Evolutionary conservation across 2,888 invertebrate species (phyloP).

Genomic region (Empis livida): DNA sequence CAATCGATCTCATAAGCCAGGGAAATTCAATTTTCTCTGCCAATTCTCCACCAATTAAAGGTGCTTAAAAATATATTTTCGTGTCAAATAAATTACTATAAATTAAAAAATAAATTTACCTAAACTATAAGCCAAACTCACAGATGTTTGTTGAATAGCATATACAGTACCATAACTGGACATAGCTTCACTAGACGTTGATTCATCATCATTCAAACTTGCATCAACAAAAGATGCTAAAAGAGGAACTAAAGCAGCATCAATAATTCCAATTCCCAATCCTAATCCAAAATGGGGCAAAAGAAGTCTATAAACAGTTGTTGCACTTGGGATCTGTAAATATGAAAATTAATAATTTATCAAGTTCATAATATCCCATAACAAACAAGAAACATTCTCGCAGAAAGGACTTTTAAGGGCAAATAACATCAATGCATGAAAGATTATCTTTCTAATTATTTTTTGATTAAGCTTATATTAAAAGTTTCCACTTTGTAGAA

Average conservation of each 20-base stretch:
- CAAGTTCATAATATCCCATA: too few species aligned
- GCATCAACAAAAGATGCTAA: constrained; percentile 59
- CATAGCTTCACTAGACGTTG: constrained; percentile 17
- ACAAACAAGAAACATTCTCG: too few species aligned
- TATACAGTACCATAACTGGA: constrained; percentile 69
- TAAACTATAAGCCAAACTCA: constrained; percentile 65
- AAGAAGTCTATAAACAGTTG: constrained; percentile 46
- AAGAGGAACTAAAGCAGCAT: constrained; percentile 66
- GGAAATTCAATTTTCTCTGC: constrained; percentile 56
- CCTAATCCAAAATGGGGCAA: constrained; percentile 70
- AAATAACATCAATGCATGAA: too few species aligned
- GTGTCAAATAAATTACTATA: not conserved
- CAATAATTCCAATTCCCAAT: constrained; percentile 64
- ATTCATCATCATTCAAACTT: constrained; percentile 28
- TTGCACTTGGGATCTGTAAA: constrained; percentile 48
- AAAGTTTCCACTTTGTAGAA: too few species aligned
- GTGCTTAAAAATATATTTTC: constrained; percentile 37
- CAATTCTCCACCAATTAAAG: constrained; percentile 58
- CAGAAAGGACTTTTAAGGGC: too few species aligned
- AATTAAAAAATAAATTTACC: constrained; percentile 39
- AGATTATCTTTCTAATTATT: too few species aligned
- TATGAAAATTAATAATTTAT: too few species aligned
- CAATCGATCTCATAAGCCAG: constrained; percentile 60
- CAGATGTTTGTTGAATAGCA: constrained; percentile 69
- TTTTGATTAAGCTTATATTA: too few species aligned